These are phyloP conservation scores for Aethes cnicana DNA, from an alignment of 2,888 invertebrate species.

Conservation along the genomic window DNA sequence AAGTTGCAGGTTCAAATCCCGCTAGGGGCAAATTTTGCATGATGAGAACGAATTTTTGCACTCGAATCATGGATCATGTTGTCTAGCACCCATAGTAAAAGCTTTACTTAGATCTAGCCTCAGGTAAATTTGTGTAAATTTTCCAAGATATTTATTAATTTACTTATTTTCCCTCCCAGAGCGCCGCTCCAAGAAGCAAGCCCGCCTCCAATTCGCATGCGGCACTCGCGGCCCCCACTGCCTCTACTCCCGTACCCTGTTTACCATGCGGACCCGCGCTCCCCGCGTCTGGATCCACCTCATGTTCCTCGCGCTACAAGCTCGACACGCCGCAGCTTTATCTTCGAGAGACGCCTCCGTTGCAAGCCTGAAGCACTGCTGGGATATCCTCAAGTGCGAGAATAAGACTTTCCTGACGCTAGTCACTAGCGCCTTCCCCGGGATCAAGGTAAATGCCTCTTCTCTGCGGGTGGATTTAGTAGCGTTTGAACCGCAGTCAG, in stretches of 20 bases:
- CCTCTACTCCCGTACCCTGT: slow-evolving; percentile 90
- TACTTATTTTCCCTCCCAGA: slow-evolving; percentile 83
- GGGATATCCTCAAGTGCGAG: slow-evolving; percentile 96
- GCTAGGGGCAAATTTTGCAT: too few relatives aligned
- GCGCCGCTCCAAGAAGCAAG: slow-evolving; percentile 90
- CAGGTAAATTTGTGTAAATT: too few relatives aligned
- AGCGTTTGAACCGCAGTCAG: too few relatives aligned
- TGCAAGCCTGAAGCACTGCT: slow-evolving; percentile 93
- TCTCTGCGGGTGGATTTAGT: too few relatives aligned
- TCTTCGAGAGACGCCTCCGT: slow-evolving; percentile 92
- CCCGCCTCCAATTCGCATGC: slow-evolving; percentile 91
- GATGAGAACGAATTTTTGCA: too few relatives aligned
- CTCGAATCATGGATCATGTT: too few relatives aligned
- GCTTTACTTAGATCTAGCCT: too few relatives aligned
- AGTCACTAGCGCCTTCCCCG: slow-evolving; percentile 97
- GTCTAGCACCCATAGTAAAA: too few relatives aligned
- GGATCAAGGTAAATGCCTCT: slow-evolving; percentile 91
- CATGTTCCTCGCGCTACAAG: slow-evolving; percentile 97
- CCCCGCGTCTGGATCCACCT: slow-evolving; percentile 97
- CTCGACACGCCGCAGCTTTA: slow-evolving; percentile 88
- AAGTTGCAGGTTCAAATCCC: too few relatives aligned
- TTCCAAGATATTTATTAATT: too few relatives aligned
- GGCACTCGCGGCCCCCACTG: slow-evolving; percentile 90
- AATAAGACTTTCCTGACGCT: slow-evolving; percentile 94
- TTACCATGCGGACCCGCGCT: slow-evolving; percentile 90